Conservation (phyloP, 1,140 invertebrate species). For the Solenopsis invicta region DNA sequence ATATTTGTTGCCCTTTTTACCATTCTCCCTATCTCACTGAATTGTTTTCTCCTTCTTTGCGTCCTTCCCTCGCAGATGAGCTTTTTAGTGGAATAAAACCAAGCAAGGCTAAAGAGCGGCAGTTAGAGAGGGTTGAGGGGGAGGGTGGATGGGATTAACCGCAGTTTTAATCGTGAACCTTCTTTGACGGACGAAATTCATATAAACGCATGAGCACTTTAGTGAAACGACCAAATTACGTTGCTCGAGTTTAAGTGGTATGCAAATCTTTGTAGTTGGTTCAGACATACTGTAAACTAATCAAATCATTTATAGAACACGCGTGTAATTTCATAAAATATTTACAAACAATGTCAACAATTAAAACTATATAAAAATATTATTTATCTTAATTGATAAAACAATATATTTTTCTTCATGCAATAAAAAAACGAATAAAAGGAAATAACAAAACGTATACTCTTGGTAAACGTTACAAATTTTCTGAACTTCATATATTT, state of each 20-base stretch:
- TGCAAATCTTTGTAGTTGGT: slow-evolving; percentile 31
- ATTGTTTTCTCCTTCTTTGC: slow-evolving; percentile 42
- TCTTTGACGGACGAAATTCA: slow-evolving; percentile 55
- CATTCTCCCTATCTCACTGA: slow-evolving; percentile 19
- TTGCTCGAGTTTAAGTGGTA: slow-evolving; percentile 21
- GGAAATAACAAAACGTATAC: not conserved
- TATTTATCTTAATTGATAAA: not conserved
- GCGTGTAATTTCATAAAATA: not conserved
- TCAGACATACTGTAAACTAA: slow-evolving; percentile 37
- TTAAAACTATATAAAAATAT: not conserved
- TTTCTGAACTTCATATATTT: not conserved
- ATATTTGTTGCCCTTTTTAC: slow-evolving; percentile 44
- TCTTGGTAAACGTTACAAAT: not conserved
- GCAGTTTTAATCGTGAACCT: slow-evolving; percentile 66
- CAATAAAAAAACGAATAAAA: not conserved
- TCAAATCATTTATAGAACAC: slow-evolving; percentile 7
- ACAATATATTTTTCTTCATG: not conserved
- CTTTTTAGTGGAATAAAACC: slow-evolving; percentile 62
- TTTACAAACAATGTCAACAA: not conserved
- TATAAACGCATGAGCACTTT: slow-evolving; percentile 65
- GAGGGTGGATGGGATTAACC: slow-evolving; percentile 53
- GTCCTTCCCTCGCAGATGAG: slow-evolving; percentile 37
- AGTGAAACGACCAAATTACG: slow-evolving; percentile 54
- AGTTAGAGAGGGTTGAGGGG: slow-evolving; percentile 30
- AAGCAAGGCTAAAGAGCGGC: slow-evolving; percentile 56